These are phyloP conservation scores for Drosophila diplacantha DNA, from an alignment of 2,888 invertebrate genomes.

Conservation along the genomic window DNA sequence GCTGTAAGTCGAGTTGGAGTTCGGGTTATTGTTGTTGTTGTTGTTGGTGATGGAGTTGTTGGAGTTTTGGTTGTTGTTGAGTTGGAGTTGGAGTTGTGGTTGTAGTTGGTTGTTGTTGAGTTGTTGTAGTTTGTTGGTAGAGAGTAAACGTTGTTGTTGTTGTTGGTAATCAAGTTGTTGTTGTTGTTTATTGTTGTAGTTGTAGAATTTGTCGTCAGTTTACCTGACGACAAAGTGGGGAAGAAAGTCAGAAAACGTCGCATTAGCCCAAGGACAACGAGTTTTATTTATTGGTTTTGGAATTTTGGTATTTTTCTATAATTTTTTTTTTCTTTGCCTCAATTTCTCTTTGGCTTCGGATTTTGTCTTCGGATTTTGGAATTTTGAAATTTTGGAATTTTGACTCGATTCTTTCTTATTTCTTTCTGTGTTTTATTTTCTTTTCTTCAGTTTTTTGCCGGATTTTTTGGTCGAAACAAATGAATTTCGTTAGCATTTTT, in stretches of 20 bases:
- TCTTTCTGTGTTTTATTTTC: slow-evolving; percentile 13
- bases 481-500: slow-evolving; percentile 65
- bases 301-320: slow-evolving; percentile 10
- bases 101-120: slow-evolving; percentile 41
- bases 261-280: slow-evolving; percentile 78
- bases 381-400: slow-evolving; percentile 21
- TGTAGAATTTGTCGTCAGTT: slow-evolving; percentile 78
- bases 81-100: slow-evolving; percentile 47
- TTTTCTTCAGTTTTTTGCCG: slow-evolving; percentile 27
- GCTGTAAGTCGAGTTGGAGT: slow-evolving; percentile 59
- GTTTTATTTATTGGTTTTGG: slow-evolving; percentile 43
- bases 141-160: slow-evolving; percentile 60
- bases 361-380: slow-evolving; percentile 18
- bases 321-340: slow-evolving; percentile 24
- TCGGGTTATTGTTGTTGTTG: slow-evolving; percentile 54
- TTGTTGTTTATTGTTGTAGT: slow-evolving; percentile 65
- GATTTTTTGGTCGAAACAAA: slow-evolving; percentile 31
- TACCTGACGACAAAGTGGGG: slow-evolving; percentile 79
- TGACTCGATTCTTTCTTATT: background rate
- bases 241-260: slow-evolving; percentile 79
- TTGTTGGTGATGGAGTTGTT: slow-evolving; percentile 46
- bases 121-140: slow-evolving; percentile 58
- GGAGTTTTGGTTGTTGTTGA: slow-evolving; percentile 50
- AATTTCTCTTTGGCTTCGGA: slow-evolving; percentile 28
- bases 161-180: slow-evolving; percentile 59